These are phyloP conservation scores for Eupsilia transversa DNA, from an alignment of 2,888 invertebrate species.

Conservation along the genomic window DNA sequence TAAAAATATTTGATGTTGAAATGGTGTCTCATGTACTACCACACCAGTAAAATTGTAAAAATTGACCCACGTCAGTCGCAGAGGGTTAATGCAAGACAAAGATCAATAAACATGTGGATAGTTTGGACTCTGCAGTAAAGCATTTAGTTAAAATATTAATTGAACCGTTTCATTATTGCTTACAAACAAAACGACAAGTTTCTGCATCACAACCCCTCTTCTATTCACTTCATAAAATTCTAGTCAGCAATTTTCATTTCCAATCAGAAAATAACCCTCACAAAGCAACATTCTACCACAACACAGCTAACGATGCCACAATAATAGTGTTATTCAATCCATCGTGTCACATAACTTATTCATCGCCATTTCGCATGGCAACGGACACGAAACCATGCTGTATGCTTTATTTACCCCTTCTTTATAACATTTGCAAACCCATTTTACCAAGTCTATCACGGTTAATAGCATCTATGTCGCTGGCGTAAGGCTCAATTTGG, in stretches of 20 bases:
- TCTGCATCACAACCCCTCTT: background rate
- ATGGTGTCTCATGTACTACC: too few relatives aligned
- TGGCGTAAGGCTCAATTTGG: slow-evolving; percentile 45
- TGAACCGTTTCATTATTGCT: background rate
- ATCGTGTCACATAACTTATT: slow-evolving; percentile 71
- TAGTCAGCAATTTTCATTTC: slow-evolving; percentile 21
- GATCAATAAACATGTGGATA: background rate
- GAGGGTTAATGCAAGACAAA: too few relatives aligned
- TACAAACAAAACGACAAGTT: too few relatives aligned
- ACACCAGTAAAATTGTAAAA: too few relatives aligned
- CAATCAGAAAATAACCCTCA: slow-evolving; percentile 4
- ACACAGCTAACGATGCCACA: slow-evolving; percentile 34
- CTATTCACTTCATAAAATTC: background rate
- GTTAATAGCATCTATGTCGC: slow-evolving; percentile 13
- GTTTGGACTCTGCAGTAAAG: background rate
- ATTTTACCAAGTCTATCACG: slow-evolving; percentile 12
- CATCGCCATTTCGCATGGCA: slow-evolving; percentile 72
- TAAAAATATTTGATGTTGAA: too few relatives aligned
- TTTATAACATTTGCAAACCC: slow-evolving; percentile 45
- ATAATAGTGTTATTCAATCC: slow-evolving; percentile 59
- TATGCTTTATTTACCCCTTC: slow-evolving; percentile 65
- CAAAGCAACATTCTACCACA: slow-evolving; percentile 5
- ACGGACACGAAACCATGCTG: slow-evolving; percentile 64
- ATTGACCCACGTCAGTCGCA: too few relatives aligned
- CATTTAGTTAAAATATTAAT: background rate